Evolutionary conservation across 2,888 invertebrate species (phyloP).

Genomic region (Chouioia cunea): DNA sequence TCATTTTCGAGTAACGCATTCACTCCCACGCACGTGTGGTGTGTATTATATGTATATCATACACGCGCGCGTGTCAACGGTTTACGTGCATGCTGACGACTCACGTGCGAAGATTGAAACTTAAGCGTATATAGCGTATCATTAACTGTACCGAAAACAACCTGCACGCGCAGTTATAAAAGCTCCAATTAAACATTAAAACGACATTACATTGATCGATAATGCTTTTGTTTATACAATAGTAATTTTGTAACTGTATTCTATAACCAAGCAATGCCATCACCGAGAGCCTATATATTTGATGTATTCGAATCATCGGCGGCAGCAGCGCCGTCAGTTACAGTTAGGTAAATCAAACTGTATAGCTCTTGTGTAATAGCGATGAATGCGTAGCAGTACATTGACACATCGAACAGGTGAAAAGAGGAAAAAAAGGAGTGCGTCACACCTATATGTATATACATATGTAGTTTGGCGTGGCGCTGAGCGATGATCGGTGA

Average conservation of each 20-base stretch:
- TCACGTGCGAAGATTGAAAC: conserved; percentile 51
- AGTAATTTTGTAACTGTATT: too few species aligned
- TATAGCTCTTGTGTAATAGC: not conserved
- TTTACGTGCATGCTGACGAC: conserved; percentile 48
- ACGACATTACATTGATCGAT: too few species aligned
- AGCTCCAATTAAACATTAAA: too few species aligned
- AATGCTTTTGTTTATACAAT: too few species aligned
- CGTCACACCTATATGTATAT: conserved; percentile 23
- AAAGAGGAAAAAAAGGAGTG: conserved; percentile 1
- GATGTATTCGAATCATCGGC: not conserved
- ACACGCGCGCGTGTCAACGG: conserved; percentile 28
- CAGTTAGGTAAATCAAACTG: conserved; percentile 34
- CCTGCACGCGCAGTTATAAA: too few species aligned
- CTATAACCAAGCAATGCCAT: too few species aligned
- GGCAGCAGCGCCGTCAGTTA: conserved; percentile 43
- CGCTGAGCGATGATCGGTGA: conserved; percentile 55
- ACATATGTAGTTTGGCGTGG: conserved; percentile 27
- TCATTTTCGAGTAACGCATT: conserved; percentile 41
- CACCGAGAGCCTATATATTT: too few species aligned
- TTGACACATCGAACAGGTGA: conserved; percentile 18
- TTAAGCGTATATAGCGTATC: conserved; percentile 53
- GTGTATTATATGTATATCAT: too few species aligned
- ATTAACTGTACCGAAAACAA: conserved; percentile 52
- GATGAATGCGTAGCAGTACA: conserved; percentile 44
- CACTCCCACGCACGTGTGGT: conserved; percentile 1